These are phyloP conservation scores for Polypedilum vanderplanki DNA, from an alignment of 1,140 invertebrate genomes.

Conservation along the genomic window DNA sequence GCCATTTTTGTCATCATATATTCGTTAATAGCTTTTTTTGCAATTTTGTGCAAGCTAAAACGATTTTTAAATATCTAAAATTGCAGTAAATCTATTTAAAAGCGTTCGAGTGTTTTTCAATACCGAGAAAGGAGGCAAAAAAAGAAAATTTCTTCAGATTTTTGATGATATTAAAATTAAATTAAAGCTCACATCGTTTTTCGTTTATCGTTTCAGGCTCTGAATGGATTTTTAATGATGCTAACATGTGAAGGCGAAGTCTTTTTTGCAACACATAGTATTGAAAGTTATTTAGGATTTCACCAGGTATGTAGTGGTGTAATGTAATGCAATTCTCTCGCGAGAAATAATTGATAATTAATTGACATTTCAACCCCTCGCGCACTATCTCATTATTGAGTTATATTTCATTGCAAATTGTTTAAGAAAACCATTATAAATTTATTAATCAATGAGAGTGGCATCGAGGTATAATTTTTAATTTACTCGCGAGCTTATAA, in stretches of 20 bases:
- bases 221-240: constrained; percentile 98
- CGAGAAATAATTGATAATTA: too few species aligned
- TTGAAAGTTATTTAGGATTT: constrained; percentile 99
- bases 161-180: constrained; percentile 25
- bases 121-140: too few species aligned
- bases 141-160: background rate
- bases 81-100: too few species aligned
- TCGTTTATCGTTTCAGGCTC: constrained; percentile 64
- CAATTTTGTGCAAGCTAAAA: too few species aligned
- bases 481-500: background rate
- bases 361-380: background rate
- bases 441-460: background rate
- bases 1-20: too few species aligned
- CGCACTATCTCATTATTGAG: background rate
- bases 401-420: constrained; percentile 19
- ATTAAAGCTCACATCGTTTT: constrained; percentile 12
- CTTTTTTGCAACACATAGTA: constrained; percentile 98
- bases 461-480: background rate
- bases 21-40: too few species aligned
- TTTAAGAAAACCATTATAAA: background rate
- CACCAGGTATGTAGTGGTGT: constrained; percentile 79
- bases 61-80: too few species aligned
- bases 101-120: too few species aligned
- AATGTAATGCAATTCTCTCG: background rate
- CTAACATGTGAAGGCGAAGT: constrained; percentile 97